Evolutionary conservation across 2,888 invertebrate genomes (phyloP).

Genomic region (Tribolium freemani): DNA sequence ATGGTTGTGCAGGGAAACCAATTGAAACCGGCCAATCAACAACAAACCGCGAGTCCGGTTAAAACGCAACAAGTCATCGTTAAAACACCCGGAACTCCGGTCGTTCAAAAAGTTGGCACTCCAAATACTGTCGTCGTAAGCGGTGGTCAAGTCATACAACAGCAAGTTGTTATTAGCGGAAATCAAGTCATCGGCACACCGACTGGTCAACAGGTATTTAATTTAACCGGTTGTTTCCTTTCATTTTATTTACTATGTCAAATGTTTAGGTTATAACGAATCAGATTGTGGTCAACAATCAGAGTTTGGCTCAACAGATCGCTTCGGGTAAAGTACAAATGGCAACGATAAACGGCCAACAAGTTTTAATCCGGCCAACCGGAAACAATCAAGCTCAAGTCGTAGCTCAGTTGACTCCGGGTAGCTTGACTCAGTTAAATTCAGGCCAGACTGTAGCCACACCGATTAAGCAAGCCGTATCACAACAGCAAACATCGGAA

Average conservation of each 20-base stretch:
- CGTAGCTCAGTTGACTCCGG: constrained; percentile 77
- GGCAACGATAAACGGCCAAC: constrained; percentile 88
- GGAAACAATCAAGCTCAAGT: constrained; percentile 86
- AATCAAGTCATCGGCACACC: constrained; percentile 65
- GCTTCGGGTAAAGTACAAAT: constrained; percentile 87
- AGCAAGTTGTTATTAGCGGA: constrained; percentile 63
- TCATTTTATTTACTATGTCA: not conserved
- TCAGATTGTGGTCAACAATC: constrained; percentile 85
- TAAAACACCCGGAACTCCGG: constrained; percentile 62
- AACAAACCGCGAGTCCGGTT: constrained; percentile 54
- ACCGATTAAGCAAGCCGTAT: constrained; percentile 32
- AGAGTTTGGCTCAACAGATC: constrained; percentile 83
- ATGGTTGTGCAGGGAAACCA: constrained; percentile 53
- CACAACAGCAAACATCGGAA: constrained; percentile 4
- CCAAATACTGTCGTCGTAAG: constrained; percentile 65
- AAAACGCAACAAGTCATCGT: constrained; percentile 63
- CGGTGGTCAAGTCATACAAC: constrained; percentile 65
- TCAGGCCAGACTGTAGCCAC: constrained; percentile 53
- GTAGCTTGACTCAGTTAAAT: constrained; percentile 57
- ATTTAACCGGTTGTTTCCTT: not conserved
- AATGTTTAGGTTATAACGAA: constrained; percentile 68
- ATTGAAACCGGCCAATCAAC: constrained; percentile 38
- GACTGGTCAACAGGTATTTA: constrained; percentile 67
- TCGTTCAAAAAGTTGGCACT: constrained; percentile 66
- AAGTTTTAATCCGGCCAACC: constrained; percentile 84